A percentile compares a stretch with the other conserved stretches of the same genome.
Evolutionary conservation across 2,888 invertebrate genomes (phyloP).

Genomic region (Phlogophora meticulosa): DNA sequence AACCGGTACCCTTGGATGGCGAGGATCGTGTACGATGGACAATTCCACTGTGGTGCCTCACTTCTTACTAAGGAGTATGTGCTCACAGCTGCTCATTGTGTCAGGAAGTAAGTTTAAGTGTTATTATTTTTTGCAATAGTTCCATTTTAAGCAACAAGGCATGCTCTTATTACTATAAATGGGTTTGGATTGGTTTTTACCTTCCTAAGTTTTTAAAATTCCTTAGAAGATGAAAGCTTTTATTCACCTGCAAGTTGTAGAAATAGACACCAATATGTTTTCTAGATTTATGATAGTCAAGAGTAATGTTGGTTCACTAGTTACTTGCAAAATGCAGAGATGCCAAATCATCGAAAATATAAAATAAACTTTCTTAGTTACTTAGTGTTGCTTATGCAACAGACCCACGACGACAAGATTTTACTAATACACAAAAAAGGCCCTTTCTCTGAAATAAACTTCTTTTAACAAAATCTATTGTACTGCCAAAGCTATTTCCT

Average conservation of each 20-base stretch:
- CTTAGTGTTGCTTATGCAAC: no score
- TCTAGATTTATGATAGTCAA: no score
- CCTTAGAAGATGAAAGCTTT: no score
- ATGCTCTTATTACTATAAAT: background rate
- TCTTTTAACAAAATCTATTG: background rate
- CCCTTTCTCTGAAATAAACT: background rate
- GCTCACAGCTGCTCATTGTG: conserved; percentile 96
- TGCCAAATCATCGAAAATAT: no score
- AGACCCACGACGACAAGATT: background rate
- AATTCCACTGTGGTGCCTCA: conserved; percentile 97
- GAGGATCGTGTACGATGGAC: conserved; percentile 96
- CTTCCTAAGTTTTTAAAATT: background rate
- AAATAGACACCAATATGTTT: no score
- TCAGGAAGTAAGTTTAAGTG: conserved; percentile 92
- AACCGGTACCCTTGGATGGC: conserved; percentile 97
- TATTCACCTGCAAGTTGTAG: no score
- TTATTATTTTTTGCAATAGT: background rate
- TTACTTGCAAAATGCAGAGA: no score
- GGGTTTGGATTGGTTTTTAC: background rate
- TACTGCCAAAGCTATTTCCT: conserved; percentile 18
- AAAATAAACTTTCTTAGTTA: no score
- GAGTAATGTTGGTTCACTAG: no score
- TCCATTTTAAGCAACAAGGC: background rate
- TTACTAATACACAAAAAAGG: background rate
- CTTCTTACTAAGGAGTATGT: conserved; percentile 96